Evolutionary conservation across 2,113 vertebrate genomes (phyloP), one percentile per base, ranked within the genome.

Genomic region (Tichodroma muraria): DNA sequence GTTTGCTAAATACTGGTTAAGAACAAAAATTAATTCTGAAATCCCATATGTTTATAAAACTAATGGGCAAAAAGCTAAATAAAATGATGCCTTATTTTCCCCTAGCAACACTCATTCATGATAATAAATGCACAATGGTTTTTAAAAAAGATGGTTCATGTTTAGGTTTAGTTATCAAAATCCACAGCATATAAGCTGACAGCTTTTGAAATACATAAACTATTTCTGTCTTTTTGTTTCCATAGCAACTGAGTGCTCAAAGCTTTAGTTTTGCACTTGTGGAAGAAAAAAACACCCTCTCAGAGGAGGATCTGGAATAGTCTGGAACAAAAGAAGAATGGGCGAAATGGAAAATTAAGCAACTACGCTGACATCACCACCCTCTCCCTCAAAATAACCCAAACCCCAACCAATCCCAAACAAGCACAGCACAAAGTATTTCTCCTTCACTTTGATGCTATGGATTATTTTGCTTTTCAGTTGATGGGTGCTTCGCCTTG

Each of bases 191-290:
- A 98, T 95, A 97, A 95, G 90, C 97, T 98, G 98, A 97, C 97
- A 97, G 97, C 97, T 98, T 97, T 98, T 98, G 98, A 98, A 98
- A 97, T 97, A 97, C 97, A 98, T 97, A 98, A 98, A 98, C 96
- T 97, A 97, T 97, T 98, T 98, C 97, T 97, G 91, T 97, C 96
- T 96, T 95, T 96, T 95, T 92, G 98, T 98, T 98, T 98, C 98
- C 97, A 98, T 98, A 96, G 98, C 95, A 98, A 98, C 98, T 93
- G 96, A 97, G 97, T 92, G 97, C 96, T 98, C 95, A 97, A 96
- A 98, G 96, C 97, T 95, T 97, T 96, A 94, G 96, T 96, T 97
- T 97, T 97, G 95, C 94, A 97, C 96, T 97, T 75, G 59, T 97
- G 88, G 88, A 89, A 91, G 73, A 64, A 95, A 95, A 96, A 96